Evolutionary conservation across 2,888 invertebrate species (phyloP).

Genomic region (Clepsis dumicolana): DNA sequence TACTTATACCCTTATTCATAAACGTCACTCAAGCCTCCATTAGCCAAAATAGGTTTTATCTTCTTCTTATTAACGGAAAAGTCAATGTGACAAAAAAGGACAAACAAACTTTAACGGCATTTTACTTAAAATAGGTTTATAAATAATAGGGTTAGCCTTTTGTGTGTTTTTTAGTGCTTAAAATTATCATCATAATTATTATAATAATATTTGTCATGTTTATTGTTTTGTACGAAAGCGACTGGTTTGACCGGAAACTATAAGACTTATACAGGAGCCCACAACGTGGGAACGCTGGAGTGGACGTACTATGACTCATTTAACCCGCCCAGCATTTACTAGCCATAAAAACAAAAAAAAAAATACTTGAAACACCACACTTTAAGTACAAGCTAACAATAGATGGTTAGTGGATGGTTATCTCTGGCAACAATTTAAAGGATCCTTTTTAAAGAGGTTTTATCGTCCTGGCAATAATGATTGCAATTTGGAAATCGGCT

Average conservation of each 20-base stretch:
- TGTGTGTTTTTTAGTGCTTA: not conserved
- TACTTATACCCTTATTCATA: no score
- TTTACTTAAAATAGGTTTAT: no score
- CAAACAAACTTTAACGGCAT: no score
- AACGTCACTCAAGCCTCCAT: no score
- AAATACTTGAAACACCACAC: slow-evolving; percentile 25
- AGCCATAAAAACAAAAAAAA: slow-evolving; percentile 33
- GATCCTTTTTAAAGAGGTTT: slow-evolving; percentile 6
- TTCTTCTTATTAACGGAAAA: no score
- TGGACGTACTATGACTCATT: slow-evolving; percentile 26
- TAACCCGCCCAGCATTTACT: slow-evolving; percentile 26
- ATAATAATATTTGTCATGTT: not conserved
- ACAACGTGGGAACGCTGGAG: slow-evolving; percentile 57
- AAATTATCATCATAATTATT: no score
- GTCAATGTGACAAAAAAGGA: no score
- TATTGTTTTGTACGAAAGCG: slow-evolving; percentile 12
- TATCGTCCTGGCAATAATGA: slow-evolving; percentile 12
- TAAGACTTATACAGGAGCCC: slow-evolving; percentile 46
- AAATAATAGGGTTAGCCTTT: no score
- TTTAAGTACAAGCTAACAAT: slow-evolving; percentile 20
- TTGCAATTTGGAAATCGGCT: not conserved
- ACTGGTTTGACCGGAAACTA: slow-evolving; percentile 38
- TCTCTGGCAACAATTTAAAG: slow-evolving; percentile 7
- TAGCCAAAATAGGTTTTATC: no score
- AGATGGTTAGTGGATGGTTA: slow-evolving; percentile 21